Conservation (phyloP, 2,888 invertebrate species). For the Lacanobia wlatinum region DNA sequence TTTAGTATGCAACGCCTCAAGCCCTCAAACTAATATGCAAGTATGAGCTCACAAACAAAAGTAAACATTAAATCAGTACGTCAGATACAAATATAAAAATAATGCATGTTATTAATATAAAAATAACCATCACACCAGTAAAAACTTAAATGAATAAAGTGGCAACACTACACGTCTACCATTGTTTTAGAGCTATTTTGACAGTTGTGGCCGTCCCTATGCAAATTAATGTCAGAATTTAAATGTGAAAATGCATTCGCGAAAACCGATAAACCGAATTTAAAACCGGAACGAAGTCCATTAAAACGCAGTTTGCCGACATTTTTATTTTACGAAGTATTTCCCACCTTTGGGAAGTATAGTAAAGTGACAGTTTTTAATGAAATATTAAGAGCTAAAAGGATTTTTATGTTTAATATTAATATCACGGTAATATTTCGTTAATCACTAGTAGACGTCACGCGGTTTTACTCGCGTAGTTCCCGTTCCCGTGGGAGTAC, state of each 20-base stretch:
- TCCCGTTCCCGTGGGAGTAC: too few relatives aligned
- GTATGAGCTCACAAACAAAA: too few relatives aligned
- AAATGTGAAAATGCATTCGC: constrained; percentile 17
- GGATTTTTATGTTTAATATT: constrained; percentile 8
- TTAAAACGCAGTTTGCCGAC: not conserved
- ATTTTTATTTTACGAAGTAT: constrained; percentile 9
- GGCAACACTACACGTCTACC: too few relatives aligned
- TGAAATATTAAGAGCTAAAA: constrained; percentile 7
- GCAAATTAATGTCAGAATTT: constrained; percentile 28
- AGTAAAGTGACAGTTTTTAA: constrained; percentile 13
- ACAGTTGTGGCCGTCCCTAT: not conserved
- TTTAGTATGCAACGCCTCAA: too few relatives aligned
- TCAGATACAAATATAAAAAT: too few relatives aligned
- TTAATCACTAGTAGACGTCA: too few relatives aligned
- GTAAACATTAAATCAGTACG: too few relatives aligned
- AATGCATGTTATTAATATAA: too few relatives aligned
- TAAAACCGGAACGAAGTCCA: not conserved
- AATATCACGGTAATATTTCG: not conserved
- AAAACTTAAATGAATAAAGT: too few relatives aligned
- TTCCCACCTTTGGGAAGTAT: not conserved
- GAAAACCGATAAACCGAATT: constrained; percentile 24
- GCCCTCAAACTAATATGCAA: too few relatives aligned
- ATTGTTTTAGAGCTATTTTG: not conserved
- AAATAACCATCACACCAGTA: too few relatives aligned
- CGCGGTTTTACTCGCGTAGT: too few relatives aligned